Evolutionary conservation across 2,797 vertebrate species (phyloP).

Genomic region (Ceyx erithaca): DNA sequence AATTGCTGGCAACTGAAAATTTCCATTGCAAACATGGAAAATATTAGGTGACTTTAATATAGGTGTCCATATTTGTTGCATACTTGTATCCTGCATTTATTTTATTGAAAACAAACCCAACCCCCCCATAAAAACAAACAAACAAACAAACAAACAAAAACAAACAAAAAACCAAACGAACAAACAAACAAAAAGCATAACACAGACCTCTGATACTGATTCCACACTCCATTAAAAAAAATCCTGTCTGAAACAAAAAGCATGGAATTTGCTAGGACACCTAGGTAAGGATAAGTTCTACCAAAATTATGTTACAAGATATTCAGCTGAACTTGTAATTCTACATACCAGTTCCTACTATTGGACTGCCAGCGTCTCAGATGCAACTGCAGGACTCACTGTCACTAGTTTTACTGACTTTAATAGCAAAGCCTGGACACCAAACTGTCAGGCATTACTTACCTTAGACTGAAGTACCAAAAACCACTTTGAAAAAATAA

Average conservation of each 20-base stretch:
- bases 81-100: neutral
- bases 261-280: neutral
- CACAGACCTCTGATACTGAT: neutral
- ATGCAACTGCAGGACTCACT: neutral
- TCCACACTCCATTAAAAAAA: neutral
- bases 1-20: slow-evolving; percentile 18
- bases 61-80: neutral
- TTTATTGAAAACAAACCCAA: neutral
- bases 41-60: neutral
- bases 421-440: neutral
- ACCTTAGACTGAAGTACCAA: neutral
- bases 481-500: neutral
- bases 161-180: neutral
- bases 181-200: no score
- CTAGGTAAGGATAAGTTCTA: neutral
- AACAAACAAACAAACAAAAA: neutral
- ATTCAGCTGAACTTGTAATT: neutral
- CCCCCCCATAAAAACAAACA: neutral
- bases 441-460: neutral
- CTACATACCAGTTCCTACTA: neutral
- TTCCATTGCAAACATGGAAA: slow-evolving; percentile 9
- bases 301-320: neutral
- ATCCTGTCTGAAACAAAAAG: neutral
- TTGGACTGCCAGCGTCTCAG: no score
- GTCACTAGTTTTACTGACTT: neutral